Evolutionary conservation across 2,113 vertebrate species (phyloP), one percentile per base, ranked within the genome.

Genomic region (Todiramphus saurophagus): DNA sequence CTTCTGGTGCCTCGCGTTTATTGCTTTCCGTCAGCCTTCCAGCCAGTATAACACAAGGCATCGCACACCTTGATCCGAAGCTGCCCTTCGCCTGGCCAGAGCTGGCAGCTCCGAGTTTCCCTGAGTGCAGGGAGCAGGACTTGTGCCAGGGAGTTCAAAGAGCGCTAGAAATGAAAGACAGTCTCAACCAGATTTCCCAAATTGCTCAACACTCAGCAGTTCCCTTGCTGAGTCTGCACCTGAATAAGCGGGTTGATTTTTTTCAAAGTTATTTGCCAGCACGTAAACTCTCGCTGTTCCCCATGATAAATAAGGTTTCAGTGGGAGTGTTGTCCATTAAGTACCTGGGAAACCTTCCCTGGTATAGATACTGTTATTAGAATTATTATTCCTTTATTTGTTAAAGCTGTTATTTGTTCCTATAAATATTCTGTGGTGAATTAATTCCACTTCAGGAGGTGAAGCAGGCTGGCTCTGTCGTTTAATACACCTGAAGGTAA

Each of bases 141-240:
- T 78, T 13, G 66, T 93, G 94, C 96, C 94, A 93, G 74, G 14
- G 83, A 94, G 90, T 96, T 96, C 96, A 96, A 96, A 96, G 94
- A 94, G 58, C 16, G 0, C 44, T 1, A 28, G 83, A 87, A 93
- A 89, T 94, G 87, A 96, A 85, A 94, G 82, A 37, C 44, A 44
- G 80, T 82, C 86, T 91, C 77, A 50, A n/a, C 41, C 63, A 87
- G 91, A 83, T 93, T 95, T 31, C 91, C 80, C 81, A 46, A 92
- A 69, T 79, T 96, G 93, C 94, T 83, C 91, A 89, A 82, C 87
- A 3, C 95, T 92, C 95, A 94, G 90, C 91, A 83, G 91, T 82
- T 95, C 91, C 70, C 67, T 72, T 94, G 95, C 94, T 96, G 96
- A 96, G 77, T 95, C 91, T 79, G 96, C 96, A 96, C 67, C 87